Evolutionary conservation across 2,797 vertebrate genomes (phyloP).

Genomic region (Avahi laniger): DNA sequence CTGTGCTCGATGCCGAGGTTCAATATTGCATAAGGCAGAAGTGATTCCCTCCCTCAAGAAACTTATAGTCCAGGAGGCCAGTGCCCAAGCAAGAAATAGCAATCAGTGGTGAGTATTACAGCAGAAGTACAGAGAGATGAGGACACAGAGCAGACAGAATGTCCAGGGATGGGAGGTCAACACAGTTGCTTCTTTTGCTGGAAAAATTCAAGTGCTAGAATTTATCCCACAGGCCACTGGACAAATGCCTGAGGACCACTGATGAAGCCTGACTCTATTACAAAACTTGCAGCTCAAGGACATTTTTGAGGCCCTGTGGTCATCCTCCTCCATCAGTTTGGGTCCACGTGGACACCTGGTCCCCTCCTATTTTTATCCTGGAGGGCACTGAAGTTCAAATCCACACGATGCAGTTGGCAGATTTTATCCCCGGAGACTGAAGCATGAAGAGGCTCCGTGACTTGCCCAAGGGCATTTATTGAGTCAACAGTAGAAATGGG

Average conservation of each 20-base stretch:
- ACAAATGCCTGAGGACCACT: background rate
- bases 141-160: background rate
- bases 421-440: conserved; percentile 45
- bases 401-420: conserved; percentile 5
- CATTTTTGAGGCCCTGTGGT: background rate
- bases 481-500: conserved; percentile 48
- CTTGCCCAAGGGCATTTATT: conserved; percentile 66
- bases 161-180: background rate
- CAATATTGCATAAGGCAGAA: background rate
- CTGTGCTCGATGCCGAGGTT: background rate
- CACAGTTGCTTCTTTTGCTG: background rate
- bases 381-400: conserved; percentile 32
- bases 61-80: background rate
- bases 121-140: background rate
- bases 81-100: background rate
- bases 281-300: conserved; percentile 26
- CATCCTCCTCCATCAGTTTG: conserved; percentile 16
- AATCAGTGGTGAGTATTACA: background rate
- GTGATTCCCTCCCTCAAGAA: background rate
- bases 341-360: conserved; percentile 34
- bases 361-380: conserved; percentile 63
- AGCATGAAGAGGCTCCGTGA: conserved; percentile 5
- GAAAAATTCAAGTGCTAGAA: conserved; percentile 43
- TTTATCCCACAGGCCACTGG: background rate
- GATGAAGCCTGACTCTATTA: background rate